Evolutionary conservation across 2,113 vertebrate genomes (phyloP), one percentile per base, ranked within the genome.

Genomic region (Caranx ignobilis): DNA sequence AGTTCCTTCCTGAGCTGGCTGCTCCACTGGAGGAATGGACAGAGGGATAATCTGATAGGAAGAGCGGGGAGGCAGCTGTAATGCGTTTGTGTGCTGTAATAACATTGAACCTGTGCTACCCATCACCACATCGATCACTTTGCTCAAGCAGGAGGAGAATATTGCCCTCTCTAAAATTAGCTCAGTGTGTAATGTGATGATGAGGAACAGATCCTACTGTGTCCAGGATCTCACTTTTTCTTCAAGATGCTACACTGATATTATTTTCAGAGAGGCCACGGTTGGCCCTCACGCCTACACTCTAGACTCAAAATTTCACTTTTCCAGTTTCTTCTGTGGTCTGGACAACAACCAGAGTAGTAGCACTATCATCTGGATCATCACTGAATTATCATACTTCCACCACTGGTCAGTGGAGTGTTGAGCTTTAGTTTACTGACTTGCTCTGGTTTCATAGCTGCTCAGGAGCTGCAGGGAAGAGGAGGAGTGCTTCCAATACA

Each of bases 41-140:
- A 69, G 41, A 76, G 63, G 73, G 21, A 26, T 91, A 88, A 91
- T 89, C 66, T 48, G 84, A 91, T 92, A 85, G 79, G 75, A 57
- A 31, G 32, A 57, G 80, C 7, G 56, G 61, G 57, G 76, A 77
- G 60, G 37, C 15, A 3, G 45, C 63, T 57, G 54, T 87, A 89
- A 88, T 90, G 82, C 19, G 59, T 89, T 89, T 92, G 81, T 76
- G 79, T 1, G 45, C 57, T 79, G 75, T 80, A 92, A 90, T 91
- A 87, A 88, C 67, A 77, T 75, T 70, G 68, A 84, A 82, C 85
- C 77, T 47, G 81, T 82, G 76, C 85, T 65, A 55, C 69, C 10
- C 56, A 82, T 79, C 63, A 41, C 83, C 63, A 72, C 89, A 81
- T 82, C 81, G 83, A 93, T 94, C 92, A 87, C 90, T 93, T 87